Conservation (phyloP, 2,113 vertebrate species). For the Rhynchopsitta pachyrhyncha region DNA sequence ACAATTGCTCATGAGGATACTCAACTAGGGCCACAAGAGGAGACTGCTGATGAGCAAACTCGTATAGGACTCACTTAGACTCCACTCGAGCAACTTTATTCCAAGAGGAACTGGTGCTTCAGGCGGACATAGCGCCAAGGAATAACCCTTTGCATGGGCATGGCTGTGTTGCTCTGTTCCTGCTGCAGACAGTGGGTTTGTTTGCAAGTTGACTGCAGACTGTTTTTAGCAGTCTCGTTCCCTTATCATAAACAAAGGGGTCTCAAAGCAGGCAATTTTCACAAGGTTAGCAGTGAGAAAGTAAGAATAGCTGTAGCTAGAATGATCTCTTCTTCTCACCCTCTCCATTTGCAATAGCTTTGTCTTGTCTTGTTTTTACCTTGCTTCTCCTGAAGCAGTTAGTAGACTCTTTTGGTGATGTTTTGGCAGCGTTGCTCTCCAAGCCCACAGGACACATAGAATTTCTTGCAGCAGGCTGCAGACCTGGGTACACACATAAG, state of each 20-base stretch:
- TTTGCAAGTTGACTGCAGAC: neutral
- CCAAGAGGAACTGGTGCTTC: neutral
- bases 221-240: neutral
- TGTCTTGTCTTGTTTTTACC: conserved; percentile 55
- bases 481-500: conserved; percentile 14
- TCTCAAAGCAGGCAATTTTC: neutral
- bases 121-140: accelerated
- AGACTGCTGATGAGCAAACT: neutral
- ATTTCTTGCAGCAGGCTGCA: conserved; percentile 27
- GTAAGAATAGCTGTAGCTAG: neutral
- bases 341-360: neutral
- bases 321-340: neutral
- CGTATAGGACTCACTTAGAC: neutral
- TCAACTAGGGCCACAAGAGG: neutral
- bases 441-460: neutral
- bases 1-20: neutral
- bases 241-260: neutral
- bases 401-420: conserved; percentile 29
- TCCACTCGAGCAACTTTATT: neutral
- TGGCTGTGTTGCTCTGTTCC: neutral
- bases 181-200: neutral
- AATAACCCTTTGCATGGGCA: accelerated
- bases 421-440: conserved; percentile 17
- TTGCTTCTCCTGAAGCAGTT: conserved; percentile 79
- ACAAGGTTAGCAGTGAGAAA: neutral